Evolutionary conservation across 2,113 vertebrate genomes (phyloP).

Genomic region (Uria lomvia): DNA sequence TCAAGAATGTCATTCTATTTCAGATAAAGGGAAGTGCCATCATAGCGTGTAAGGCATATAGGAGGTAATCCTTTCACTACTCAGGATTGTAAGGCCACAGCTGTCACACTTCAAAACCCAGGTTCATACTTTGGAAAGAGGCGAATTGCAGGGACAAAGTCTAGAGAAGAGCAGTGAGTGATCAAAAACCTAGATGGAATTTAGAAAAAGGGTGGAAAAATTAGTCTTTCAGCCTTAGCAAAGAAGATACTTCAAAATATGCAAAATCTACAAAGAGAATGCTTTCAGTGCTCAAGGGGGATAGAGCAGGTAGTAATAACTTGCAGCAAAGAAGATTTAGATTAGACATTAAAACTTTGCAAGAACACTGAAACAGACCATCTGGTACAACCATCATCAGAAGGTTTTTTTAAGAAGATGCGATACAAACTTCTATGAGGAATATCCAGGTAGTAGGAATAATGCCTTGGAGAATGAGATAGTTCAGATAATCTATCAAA

Average conservation of each 20-base stretch:
- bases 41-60: neutral
- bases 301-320: neutral
- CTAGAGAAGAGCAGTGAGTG: neutral
- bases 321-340: neutral
- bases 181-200: neutral
- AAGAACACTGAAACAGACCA: neutral
- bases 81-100: neutral
- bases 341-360: neutral
- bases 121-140: neutral
- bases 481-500: neutral
- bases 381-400: neutral
- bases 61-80: neutral
- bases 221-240: neutral
- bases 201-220: neutral
- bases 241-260: neutral
- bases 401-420: neutral
- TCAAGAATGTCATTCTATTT: neutral
- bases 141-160: neutral
- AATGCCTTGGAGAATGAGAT: neutral
- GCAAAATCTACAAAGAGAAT: neutral
- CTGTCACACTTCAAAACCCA: neutral
- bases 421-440: neutral
- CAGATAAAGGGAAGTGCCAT: neutral
- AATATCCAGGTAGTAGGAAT: neutral
- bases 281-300: neutral